These are phyloP conservation scores for Cavia porcellus DNA, from an alignment of 2,113 vertebrate species.

Conservation along the genomic window DNA sequence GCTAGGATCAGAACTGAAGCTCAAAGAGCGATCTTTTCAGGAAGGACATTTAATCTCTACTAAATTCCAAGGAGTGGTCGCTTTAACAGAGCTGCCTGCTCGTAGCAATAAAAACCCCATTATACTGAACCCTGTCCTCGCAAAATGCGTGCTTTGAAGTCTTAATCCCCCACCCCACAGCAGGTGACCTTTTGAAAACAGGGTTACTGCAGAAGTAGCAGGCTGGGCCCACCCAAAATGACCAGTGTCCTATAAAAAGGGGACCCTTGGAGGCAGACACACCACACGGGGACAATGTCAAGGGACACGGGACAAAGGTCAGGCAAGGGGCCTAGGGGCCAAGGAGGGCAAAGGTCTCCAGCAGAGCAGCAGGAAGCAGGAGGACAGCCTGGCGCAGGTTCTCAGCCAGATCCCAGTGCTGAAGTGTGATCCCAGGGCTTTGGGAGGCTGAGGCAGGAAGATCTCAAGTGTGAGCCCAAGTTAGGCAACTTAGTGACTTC, in stretches of 20 bases:
- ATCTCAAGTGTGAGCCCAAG: not conserved
- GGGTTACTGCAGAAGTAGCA: not conserved
- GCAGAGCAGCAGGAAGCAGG: not conserved
- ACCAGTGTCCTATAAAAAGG: not conserved
- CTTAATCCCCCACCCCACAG: not conserved
- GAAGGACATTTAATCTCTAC: too few species aligned
- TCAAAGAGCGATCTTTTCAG: not conserved
- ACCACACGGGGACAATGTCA: not conserved
- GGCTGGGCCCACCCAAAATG: not conserved
- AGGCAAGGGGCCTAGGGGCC: not conserved
- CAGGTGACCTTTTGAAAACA: not conserved
- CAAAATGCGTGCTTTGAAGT: not conserved
- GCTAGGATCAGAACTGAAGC: not conserved
- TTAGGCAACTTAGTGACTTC: not conserved
- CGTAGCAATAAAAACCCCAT: not conserved
- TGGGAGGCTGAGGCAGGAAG: not conserved
- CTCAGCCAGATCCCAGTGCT: not conserved
- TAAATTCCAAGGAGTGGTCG: not conserved
- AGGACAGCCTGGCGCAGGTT: not conserved
- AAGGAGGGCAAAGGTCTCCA: not conserved
- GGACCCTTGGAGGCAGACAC: not conserved
- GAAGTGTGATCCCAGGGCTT: not conserved
- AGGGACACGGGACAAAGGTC: not conserved
- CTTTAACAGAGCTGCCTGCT: not conserved
- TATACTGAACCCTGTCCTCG: not conserved